Base-by-base conservation (phyloP, 1,140 invertebrate species). In the Sinella curviseta region DNA sequence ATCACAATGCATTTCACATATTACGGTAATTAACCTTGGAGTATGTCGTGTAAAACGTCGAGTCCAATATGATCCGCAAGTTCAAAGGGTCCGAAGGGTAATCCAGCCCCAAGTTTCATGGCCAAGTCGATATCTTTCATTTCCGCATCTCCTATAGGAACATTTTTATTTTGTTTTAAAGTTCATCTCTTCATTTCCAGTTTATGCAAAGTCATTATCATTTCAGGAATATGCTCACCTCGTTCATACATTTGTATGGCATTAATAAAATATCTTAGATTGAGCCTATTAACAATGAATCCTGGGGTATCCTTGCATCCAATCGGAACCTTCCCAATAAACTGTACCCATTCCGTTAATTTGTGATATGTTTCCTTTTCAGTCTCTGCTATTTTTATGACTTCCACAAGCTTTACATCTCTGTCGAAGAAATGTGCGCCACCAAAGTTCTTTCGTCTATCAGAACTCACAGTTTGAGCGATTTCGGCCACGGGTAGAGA, bases 61-160 rank as follows among this genome's bases (percentile, higher is more conserved):
- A 93, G 87, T 14, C 95, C 93, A 36, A 94, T 92, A 87, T 93
- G 94, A 88, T 96, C 93, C 1, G 90, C 86, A 35, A 95, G 85
- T 88, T 95, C 93, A 86, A 95, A 91, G 1, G 94, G 94, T 16
- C 94, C 94, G 93, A 95, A 95, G 1, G 94, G 94, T 87, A 94
- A 92, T 0, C 93, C 93, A 60, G 93, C 93, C 28, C 94, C 94
- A 36, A 95, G 86, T 87, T 95, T 95, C 94, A 95, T 95, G 0
- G 93, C 94, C n/a, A 89, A 92, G 85, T 95, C 94, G 77, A 95
- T 93, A 86, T 95, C 94, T 82, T 89, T 87, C 24, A 91, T 89
- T 8, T 88, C 86, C 0, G 93, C 93, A 87, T 93, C 93, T 80
- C 91, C 90, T 90, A 82, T 57, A 85, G 87, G 80, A 82, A 79